A percentile compares a stretch with the other conserved stretches of the same genome.
Conservation (phyloP, 1,140 invertebrate genomes). For the Carposina sasakii region DNA sequence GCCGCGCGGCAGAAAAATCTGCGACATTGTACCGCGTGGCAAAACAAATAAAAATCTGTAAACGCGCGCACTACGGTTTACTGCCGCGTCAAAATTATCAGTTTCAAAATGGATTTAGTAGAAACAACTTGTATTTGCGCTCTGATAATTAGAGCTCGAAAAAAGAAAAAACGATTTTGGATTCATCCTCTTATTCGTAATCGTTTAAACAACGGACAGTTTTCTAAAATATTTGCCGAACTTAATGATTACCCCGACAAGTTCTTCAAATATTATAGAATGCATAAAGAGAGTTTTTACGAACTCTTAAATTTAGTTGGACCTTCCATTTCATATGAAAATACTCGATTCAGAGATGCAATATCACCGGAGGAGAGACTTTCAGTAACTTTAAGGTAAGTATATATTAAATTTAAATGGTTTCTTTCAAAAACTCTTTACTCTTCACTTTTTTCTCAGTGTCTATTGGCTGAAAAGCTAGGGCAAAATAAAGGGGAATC, state of each 20-base stretch:
- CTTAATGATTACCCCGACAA: background rate
- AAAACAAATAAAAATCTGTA: background rate
- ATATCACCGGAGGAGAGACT: constrained; percentile 3
- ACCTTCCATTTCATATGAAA: background rate
- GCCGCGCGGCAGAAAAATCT: background rate
- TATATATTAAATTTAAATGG: background rate
- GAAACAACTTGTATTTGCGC: background rate
- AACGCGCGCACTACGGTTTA: constrained; percentile 5
- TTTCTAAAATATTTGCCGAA: background rate
- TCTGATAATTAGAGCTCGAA: background rate
- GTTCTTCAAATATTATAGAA: background rate
- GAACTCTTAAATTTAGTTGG: background rate
- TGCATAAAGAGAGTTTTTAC: background rate
- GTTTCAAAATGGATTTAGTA: background rate
- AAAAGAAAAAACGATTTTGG: background rate
- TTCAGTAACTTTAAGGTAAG: background rate
- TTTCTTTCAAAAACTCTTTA: background rate
- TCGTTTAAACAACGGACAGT: background rate
- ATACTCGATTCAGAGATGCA: background rate
- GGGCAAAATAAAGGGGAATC: no score
- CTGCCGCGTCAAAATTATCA: background rate
- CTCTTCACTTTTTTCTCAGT: no score
- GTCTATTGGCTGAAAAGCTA: no score
- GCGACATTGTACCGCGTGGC: background rate
- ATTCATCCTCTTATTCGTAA: background rate